Evolutionary conservation across 1,140 invertebrate species (phyloP).

Genomic region (Augochlora pura): DNA sequence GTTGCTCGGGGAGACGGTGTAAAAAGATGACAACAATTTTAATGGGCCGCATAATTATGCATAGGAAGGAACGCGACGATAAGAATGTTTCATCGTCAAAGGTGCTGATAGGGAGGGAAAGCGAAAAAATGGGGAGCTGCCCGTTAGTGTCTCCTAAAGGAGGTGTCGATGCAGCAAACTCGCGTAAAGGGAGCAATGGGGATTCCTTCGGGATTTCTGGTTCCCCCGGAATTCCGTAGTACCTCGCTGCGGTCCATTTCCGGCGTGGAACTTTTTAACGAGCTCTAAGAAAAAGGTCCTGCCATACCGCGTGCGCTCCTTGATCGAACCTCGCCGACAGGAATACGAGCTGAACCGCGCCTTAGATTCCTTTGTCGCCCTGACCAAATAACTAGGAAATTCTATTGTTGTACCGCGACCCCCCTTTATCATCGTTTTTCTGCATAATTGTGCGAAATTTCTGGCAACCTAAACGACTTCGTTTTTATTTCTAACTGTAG

Average conservation of each 20-base stretch:
- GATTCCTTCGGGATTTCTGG: constrained; percentile 43
- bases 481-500: too few species aligned
- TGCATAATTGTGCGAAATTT: too few species aligned
- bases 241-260: constrained; percentile 45
- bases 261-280: constrained; percentile 52
- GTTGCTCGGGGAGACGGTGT: too few species aligned
- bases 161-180: constrained; percentile 52
- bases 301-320: constrained; percentile 18
- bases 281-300: constrained; percentile 43
- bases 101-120: neutral
- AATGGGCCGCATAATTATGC: neutral
- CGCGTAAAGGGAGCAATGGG: constrained; percentile 43
- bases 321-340: constrained; percentile 9
- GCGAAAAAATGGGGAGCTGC: constrained; percentile 3
- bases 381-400: too few species aligned
- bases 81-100: constrained; percentile 27
- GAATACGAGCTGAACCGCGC: neutral
- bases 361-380: neutral
- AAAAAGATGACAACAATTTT: neutral
- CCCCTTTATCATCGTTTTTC: neutral
- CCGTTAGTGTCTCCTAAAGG: constrained; percentile 35
- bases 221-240: constrained; percentile 46
- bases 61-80: neutral
- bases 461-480: too few species aligned
- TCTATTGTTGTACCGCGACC: neutral